Percentiles rank a stretch among this genome's conserved stretches.
These are phyloP conservation scores for Melanerpes aurifrons DNA, from an alignment of 2,113 vertebrate genomes.

Conservation along the genomic window DNA sequence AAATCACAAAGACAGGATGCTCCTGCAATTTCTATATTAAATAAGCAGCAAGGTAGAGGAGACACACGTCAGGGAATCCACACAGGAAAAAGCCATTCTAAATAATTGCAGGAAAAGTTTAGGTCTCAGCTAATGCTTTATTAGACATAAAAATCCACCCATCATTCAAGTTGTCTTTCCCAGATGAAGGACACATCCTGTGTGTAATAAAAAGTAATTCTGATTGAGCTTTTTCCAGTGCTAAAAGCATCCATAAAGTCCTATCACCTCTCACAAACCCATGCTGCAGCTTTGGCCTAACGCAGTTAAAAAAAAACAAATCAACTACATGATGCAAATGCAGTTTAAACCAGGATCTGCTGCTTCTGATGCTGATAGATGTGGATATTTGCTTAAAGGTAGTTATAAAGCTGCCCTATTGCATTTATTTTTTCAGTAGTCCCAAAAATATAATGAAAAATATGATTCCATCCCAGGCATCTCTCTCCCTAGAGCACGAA, in stretches of 20 bases:
- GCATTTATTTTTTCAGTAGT: background rate
- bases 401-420: background rate
- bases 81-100: background rate
- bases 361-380: background rate
- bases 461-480: too few relatives aligned
- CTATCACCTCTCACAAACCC: background rate
- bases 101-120: slow-evolving; percentile 23
- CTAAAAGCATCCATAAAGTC: background rate
- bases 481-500: background rate
- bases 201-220: slow-evolving; percentile 18
- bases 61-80: background rate
- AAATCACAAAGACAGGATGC: background rate
- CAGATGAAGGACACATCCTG: slow-evolving; percentile 5
- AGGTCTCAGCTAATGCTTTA: slow-evolving; percentile 23
- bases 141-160: slow-evolving; percentile 17
- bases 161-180: slow-evolving; percentile 25
- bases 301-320: background rate
- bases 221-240: background rate
- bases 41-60: background rate
- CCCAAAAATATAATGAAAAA: background rate
- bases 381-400: background rate
- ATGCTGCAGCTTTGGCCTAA: background rate
- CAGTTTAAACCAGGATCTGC: background rate
- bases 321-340: background rate
- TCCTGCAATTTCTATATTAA: background rate